A percentile compares a stretch with the other conserved stretches of the same genome.
phyloP scores from a whole-genome alignment of 1,140 invertebrate genomes.

The Cheumatopsyche charites region DNA sequence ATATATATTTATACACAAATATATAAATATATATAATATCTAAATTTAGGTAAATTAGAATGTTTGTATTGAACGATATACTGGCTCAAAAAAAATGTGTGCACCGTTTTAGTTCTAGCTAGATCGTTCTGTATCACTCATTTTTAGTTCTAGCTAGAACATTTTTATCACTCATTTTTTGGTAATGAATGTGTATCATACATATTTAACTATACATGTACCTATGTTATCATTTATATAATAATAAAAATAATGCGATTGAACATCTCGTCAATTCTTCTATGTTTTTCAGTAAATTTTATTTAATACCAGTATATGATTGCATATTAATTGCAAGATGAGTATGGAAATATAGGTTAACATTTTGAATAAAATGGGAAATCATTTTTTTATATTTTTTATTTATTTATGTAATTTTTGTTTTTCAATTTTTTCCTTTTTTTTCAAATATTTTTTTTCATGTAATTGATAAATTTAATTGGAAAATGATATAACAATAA shows the following conservation, averaged over 20 bases:
- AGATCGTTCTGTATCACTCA: constrained; percentile 47
- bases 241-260: constrained; percentile 45
- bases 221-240: constrained; percentile 48
- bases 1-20: constrained; percentile 16
- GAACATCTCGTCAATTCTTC: constrained; percentile 1
- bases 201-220: constrained; percentile 46
- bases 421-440: background rate
- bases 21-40: constrained; percentile 30
- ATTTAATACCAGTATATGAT: no score
- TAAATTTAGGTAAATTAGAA: constrained; percentile 35
- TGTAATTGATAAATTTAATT: no score
- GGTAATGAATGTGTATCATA: constrained; percentile 46
- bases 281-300: no score
- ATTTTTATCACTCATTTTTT: constrained; percentile 46
- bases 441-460: no score
- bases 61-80: constrained; percentile 41
- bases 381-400: background rate
- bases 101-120: constrained; percentile 47
- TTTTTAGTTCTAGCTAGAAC: constrained; percentile 41
- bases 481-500: no score
- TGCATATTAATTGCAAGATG: no score
- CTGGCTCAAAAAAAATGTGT: constrained; percentile 46
- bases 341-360: background rate
- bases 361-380: background rate
- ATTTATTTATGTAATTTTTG: background rate